A percentile compares a stretch with the other conserved stretches of the same genome.
Evolutionary conservation across 2,113 vertebrate genomes (phyloP).

Genomic region (Fulica atra): DNA sequence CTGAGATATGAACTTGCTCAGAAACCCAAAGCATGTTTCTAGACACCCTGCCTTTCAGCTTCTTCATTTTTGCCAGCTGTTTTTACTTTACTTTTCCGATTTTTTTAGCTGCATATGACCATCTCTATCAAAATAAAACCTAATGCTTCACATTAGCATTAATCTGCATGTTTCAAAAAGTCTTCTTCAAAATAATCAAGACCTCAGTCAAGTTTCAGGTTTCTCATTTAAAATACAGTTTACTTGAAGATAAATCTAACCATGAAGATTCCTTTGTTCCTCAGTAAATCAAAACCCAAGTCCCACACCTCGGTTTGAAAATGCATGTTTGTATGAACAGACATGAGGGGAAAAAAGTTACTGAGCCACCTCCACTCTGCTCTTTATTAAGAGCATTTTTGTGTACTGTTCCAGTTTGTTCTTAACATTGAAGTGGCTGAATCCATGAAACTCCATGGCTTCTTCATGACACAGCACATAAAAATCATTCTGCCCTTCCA

Average conservation of each 20-base stretch:
- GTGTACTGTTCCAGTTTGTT: background rate
- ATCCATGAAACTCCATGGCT: background rate
- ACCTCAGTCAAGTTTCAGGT: background rate
- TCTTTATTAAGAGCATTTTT: background rate
- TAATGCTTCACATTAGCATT: background rate
- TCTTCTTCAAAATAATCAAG: background rate
- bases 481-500: background rate
- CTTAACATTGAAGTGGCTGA: background rate
- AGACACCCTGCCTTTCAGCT: background rate
- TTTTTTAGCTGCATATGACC: background rate
- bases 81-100: background rate
- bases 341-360: fast-evolving
- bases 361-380: background rate
- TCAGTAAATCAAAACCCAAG: background rate
- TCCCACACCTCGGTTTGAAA: background rate
- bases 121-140: background rate
- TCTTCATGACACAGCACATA: background rate
- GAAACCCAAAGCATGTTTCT: background rate
- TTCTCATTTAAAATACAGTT: background rate
- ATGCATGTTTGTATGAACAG: background rate
- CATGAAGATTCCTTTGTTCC: background rate
- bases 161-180: background rate
- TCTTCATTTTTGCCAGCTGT: background rate
- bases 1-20: background rate
- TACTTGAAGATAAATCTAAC: background rate